Conservation (phyloP, 2,888 invertebrate genomes). For the Coleophora deauratella region DNA sequence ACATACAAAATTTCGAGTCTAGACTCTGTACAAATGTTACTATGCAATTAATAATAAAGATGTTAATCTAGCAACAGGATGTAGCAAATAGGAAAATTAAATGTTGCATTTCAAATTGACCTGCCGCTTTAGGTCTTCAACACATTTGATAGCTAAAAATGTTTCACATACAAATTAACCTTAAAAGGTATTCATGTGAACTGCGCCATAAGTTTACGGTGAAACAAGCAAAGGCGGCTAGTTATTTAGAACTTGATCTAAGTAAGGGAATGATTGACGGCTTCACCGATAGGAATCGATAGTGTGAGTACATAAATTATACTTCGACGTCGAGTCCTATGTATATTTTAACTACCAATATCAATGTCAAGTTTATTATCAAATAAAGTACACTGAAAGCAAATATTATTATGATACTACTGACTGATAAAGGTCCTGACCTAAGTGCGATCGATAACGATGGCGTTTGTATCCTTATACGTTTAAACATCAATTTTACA, state of each 20-base stretch:
- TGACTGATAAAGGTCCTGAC: too few species aligned
- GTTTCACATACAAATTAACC: too few species aligned
- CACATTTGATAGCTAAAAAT: too few species aligned
- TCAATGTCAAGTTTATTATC: conserved; percentile 21
- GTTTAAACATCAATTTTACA: too few species aligned
- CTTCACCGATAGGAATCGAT: conserved; percentile 20
- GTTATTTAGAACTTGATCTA: conserved; percentile 26
- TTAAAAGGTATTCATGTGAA: conserved; percentile 27
- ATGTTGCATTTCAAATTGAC: conserved; percentile 21
- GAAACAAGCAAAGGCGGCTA: conserved; percentile 18
- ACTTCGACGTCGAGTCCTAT: conserved; percentile 13
- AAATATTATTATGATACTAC: too few species aligned
- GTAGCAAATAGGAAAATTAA: conserved; percentile 39
- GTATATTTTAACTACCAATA: conserved; percentile 8
- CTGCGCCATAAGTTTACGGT: conserved; percentile 17
- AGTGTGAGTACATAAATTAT: neutral
- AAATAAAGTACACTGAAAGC: too few species aligned
- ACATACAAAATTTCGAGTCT: conserved; percentile 17
- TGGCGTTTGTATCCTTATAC: too few species aligned
- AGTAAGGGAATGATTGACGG: conserved; percentile 24
- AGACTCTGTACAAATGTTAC: conserved; percentile 18
- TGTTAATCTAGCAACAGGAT: conserved; percentile 50
- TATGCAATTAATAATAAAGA: conserved; percentile 44
- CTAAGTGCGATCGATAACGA: too few species aligned
- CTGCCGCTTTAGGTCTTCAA: conserved; percentile 17